Evolutionary conservation across 2,888 invertebrate genomes (phyloP).

Genomic region (Allolobophora icterica): DNA sequence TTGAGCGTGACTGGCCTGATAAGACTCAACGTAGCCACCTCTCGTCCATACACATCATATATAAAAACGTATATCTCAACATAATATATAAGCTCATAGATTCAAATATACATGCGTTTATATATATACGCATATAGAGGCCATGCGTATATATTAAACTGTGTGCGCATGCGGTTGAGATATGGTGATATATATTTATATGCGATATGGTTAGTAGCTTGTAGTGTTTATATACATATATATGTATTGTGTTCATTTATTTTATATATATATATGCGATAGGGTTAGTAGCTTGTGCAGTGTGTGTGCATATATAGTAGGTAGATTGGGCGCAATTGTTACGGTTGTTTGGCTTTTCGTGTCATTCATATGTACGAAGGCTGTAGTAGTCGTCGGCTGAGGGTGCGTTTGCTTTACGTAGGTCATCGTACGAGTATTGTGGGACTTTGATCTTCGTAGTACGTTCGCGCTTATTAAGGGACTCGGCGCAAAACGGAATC

Average conservation of each 20-base stretch:
- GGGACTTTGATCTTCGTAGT: slow-evolving; percentile 11
- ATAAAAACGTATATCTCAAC: too few relatives aligned
- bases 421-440: slow-evolving; percentile 18
- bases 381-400: neutral
- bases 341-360: neutral
- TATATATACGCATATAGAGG: neutral
- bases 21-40: neutral
- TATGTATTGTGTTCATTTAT: neutral
- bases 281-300: neutral
- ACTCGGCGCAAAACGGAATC: neutral
- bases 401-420: neutral
- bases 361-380: slow-evolving; percentile 10
- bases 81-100: neutral
- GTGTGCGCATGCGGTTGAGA: too few relatives aligned
- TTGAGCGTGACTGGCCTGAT: neutral
- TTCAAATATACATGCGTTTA: neutral
- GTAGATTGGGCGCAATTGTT: neutral
- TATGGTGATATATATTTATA: too few relatives aligned
- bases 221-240: neutral
- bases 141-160: too few relatives aligned
- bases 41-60: neutral
- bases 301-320: neutral
- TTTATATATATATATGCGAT: neutral
- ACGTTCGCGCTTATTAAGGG: slow-evolving; percentile 20
- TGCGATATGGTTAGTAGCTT: too few relatives aligned